Evolutionary conservation across 2,797 vertebrate species (phyloP), one percentile per base, ranked within the genome.

Genomic region (Pangasius larnaudii): DNA sequence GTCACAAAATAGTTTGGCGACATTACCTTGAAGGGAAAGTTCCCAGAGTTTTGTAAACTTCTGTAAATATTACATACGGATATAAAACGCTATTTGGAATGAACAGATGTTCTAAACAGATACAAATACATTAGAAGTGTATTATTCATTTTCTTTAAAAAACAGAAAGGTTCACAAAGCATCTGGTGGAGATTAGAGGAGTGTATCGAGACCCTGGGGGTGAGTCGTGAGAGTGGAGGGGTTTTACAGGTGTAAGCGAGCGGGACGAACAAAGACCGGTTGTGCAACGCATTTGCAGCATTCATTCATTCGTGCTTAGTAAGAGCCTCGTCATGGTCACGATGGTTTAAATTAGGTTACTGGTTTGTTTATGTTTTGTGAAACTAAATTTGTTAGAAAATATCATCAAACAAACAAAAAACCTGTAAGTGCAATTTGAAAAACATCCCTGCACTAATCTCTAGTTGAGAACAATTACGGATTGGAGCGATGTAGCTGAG

Each of bases 1-100:
- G 87, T 89, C 84, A 71, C 72, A 85, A 63, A 75, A 36, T 63
- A 30, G 79, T 63, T 81, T 61, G 36, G 33, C 1, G 58, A 81
- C 3, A 24, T 61, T 61, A 63, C 79, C 22, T 27, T 81, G 33
- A 1, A 81, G 36, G 42, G 36, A 81, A 81, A 81, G 22, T 81
- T 61, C 36, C 22, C 14, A 22, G 22, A 27, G 77, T 79, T 79
- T 79, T 3, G 24, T 36, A 10, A 80, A 80, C 53, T 80, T 59
- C 30, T 39, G 0, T 1, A 22, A 24, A 27, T 8, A 2, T 59
- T 39, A 59, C 33, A 14, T 59, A 27, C 24, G 2, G 58, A 2
- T 61, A 19, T 24, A 13, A 13, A 1, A 8, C 1, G 11, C 24
- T 58, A 24, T 58, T 39, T 11, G 4, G 51, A 56, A 22, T 36